These are phyloP conservation scores for Drosophila sordidapex DNA, from an alignment of 2,888 invertebrate genomes.

Conservation along the genomic window DNA sequence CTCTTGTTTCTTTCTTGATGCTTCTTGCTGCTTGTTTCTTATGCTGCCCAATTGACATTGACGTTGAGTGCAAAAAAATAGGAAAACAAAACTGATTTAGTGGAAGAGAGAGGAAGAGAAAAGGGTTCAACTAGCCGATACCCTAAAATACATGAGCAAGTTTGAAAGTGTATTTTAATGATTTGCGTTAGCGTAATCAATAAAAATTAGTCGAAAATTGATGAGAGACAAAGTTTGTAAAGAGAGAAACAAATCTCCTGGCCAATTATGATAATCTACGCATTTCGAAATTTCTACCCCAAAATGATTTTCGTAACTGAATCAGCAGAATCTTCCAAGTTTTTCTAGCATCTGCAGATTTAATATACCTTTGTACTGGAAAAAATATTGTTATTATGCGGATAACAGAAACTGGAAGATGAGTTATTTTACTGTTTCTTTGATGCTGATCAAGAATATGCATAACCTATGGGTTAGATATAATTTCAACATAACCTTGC, in stretches of 20 bases:
- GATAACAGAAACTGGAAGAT: neutral
- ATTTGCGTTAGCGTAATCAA: neutral
- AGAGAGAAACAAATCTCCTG: neutral
- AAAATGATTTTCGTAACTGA: no score
- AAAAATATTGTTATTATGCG: neutral
- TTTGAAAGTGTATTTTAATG: neutral
- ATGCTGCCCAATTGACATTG: slow-evolving; percentile 30
- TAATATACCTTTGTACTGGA: neutral
- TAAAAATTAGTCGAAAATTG: neutral
- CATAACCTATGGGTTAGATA: neutral
- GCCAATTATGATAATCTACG: neutral
- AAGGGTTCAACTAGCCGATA: neutral
- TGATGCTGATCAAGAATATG: neutral
- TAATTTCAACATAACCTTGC: neutral
- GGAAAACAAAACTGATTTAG: neutral
- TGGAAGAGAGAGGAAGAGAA: neutral
- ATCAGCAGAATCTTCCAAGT: no score
- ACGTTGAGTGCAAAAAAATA: slow-evolving; percentile 9
- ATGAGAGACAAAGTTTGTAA: neutral
- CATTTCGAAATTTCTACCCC: no score
- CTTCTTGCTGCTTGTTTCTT: slow-evolving; percentile 18
- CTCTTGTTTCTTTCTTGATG: neutral
- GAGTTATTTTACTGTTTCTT: neutral
- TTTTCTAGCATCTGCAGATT: no score
- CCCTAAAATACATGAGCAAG: neutral